Evolutionary conservation across 1,140 invertebrate genomes (phyloP).

Genomic region (Gryon sp.): DNA sequence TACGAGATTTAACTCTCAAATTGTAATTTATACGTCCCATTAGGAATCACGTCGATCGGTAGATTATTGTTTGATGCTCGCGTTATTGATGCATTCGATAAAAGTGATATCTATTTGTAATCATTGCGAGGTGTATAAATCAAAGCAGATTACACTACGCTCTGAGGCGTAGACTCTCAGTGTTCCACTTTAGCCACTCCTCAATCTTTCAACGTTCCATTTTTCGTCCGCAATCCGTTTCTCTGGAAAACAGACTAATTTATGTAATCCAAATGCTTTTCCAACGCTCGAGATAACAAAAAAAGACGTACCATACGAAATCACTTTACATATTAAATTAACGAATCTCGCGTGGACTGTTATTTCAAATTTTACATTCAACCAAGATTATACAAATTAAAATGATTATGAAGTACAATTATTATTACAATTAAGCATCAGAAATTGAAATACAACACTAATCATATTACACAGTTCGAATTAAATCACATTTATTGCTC

Average conservation of each 20-base stretch:
- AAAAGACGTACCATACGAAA: neutral
- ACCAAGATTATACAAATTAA: too few relatives aligned
- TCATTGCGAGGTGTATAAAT: constrained; percentile 60
- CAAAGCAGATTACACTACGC: constrained; percentile 50
- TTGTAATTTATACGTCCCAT: constrained; percentile 53
- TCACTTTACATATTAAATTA: neutral
- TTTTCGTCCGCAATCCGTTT: constrained; percentile 48
- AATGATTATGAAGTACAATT: too few relatives aligned
- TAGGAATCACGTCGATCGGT: constrained; percentile 41
- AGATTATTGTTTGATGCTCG: constrained; percentile 52
- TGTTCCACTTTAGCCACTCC: constrained; percentile 61
- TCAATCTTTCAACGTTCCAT: constrained; percentile 59
- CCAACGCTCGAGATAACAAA: neutral
- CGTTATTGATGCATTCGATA: constrained; percentile 56
- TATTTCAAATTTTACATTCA: too few relatives aligned
- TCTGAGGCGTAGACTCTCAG: constrained; percentile 32
- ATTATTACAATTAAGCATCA: too few relatives aligned
- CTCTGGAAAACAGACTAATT: constrained; percentile 47
- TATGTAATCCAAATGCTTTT: constrained; percentile 35
- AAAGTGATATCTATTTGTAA: constrained; percentile 60
- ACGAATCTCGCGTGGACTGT: neutral
- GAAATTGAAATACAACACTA: too few relatives aligned
- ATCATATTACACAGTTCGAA: too few relatives aligned
- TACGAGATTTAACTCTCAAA: neutral
- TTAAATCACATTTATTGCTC: too few relatives aligned